Conservation (phyloP, 2,113 vertebrate genomes). For the Etheostoma spectabile region DNA sequence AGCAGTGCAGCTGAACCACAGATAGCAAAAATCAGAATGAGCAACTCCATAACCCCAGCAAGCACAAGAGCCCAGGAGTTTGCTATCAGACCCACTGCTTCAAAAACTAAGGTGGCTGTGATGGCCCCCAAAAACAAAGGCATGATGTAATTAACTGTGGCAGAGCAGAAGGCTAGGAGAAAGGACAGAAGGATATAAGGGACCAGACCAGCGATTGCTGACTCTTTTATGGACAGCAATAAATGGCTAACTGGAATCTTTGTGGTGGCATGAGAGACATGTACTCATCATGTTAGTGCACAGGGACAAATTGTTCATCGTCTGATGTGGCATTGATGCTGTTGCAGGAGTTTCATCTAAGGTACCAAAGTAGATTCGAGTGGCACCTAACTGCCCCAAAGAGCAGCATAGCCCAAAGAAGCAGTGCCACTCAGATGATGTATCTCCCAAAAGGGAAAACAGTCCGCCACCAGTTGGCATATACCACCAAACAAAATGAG, state of each 20-base stretch:
- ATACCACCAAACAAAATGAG: slow-evolving; percentile 89
- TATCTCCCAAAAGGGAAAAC: slow-evolving; percentile 90
- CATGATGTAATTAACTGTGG: slow-evolving; percentile 93
- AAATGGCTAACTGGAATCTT: not conserved
- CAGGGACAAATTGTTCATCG: not conserved
- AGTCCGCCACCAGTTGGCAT: slow-evolving; percentile 90
- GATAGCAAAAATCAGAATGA: slow-evolving; percentile 87
- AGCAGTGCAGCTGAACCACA: slow-evolving; percentile 88
- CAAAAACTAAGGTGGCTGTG: slow-evolving; percentile 86
- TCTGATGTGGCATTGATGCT: not conserved
- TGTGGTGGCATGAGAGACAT: slow-evolving; percentile 27
- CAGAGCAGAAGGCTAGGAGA: slow-evolving; percentile 90
- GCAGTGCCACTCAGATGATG: slow-evolving; percentile 87
- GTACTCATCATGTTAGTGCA: not conserved
- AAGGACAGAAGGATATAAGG: slow-evolving; percentile 88
- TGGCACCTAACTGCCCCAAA: slow-evolving; percentile 91
- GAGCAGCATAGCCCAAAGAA: slow-evolving; percentile 90
- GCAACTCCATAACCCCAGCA: slow-evolving; percentile 85
- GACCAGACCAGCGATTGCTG: slow-evolving; percentile 86
- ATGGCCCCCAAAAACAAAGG: slow-evolving; percentile 91
- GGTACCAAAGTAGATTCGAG: slow-evolving; percentile 82
- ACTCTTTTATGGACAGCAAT: slow-evolving; percentile 70
- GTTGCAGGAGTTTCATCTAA: slow-evolving; percentile 8
- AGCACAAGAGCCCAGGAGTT: slow-evolving; percentile 86
- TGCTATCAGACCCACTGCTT: slow-evolving; percentile 84